Conservation (phyloP, 2,888 invertebrate genomes). For the Lasioglossum zephyrum region DNA sequence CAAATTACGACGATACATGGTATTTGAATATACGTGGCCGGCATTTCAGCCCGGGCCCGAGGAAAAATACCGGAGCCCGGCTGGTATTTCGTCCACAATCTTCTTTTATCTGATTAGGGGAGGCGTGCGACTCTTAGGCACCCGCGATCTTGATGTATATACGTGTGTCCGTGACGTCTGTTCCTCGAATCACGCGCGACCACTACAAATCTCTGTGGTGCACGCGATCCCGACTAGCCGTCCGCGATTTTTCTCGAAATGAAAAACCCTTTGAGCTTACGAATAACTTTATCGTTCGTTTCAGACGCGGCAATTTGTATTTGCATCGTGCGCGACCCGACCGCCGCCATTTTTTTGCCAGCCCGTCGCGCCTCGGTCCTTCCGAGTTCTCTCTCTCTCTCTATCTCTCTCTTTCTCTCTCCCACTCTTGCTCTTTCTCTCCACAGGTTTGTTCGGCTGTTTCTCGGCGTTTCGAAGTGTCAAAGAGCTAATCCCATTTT, state of each 20-base stretch:
- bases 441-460: background rate
- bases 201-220: conserved; percentile 63
- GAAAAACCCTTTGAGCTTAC: conserved; percentile 33
- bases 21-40: conserved; percentile 38
- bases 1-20: conserved; percentile 53
- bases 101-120: conserved; percentile 63
- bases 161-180: conserved; percentile 63
- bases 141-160: conserved; percentile 62
- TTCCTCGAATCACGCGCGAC: conserved; percentile 69
- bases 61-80: conserved; percentile 52
- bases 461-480: conserved; percentile 1
- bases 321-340: background rate
- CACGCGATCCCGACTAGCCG: conserved; percentile 57
- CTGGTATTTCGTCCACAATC: conserved; percentile 63
- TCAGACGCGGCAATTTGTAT: conserved; percentile 18
- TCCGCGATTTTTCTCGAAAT: conserved; percentile 44
- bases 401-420: background rate
- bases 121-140: conserved; percentile 60
- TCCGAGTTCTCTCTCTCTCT: background rate
- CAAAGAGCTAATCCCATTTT: background rate
- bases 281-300: conserved; percentile 37
- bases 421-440: background rate
- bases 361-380: background rate
- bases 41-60: conserved; percentile 36
- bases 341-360: background rate